Evolutionary conservation across 2,797 vertebrate species (phyloP).

Genomic region (Ataeniobius toweri): DNA sequence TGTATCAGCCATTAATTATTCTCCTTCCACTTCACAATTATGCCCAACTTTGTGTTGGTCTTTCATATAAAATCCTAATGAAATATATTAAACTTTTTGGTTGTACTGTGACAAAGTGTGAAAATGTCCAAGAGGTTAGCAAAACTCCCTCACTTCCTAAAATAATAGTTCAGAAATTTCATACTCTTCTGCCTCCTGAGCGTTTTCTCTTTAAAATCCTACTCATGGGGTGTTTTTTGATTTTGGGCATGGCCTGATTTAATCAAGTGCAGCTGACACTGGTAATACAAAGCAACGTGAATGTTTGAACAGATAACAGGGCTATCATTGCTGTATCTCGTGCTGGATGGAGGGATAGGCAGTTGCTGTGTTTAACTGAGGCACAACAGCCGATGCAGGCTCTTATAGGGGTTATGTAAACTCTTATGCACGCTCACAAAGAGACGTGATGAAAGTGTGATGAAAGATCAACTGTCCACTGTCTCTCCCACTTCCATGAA

Average conservation of each 20-base stretch:
- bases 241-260: constrained; percentile 72
- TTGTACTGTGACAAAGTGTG: not conserved
- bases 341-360: constrained; percentile 49
- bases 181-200: constrained; percentile 41
- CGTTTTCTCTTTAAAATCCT: constrained; percentile 51
- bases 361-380: constrained; percentile 62
- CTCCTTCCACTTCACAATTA: no score
- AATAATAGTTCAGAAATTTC: constrained; percentile 55
- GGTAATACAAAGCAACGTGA: constrained; percentile 63
- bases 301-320: constrained; percentile 68
- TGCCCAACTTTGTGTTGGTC: no score
- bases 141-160: constrained; percentile 38
- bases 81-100: not conserved
- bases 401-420: constrained; percentile 72
- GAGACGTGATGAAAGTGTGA: constrained; percentile 31
- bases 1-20: no score
- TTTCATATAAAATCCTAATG: not conserved
- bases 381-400: constrained; percentile 61
- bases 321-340: constrained; percentile 62
- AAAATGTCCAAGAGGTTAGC: constrained; percentile 15
- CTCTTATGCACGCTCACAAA: constrained; percentile 57
- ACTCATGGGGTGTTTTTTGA: constrained; percentile 69
- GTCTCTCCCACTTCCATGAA: constrained; percentile 37
- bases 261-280: constrained; percentile 66
- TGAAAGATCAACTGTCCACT: constrained; percentile 19